A percentile compares a stretch with the other conserved stretches of the same genome.
These are phyloP conservation scores for Perognathus longimembris DNA, from an alignment of 2,113 vertebrate genomes.

Conservation along the genomic window DNA sequence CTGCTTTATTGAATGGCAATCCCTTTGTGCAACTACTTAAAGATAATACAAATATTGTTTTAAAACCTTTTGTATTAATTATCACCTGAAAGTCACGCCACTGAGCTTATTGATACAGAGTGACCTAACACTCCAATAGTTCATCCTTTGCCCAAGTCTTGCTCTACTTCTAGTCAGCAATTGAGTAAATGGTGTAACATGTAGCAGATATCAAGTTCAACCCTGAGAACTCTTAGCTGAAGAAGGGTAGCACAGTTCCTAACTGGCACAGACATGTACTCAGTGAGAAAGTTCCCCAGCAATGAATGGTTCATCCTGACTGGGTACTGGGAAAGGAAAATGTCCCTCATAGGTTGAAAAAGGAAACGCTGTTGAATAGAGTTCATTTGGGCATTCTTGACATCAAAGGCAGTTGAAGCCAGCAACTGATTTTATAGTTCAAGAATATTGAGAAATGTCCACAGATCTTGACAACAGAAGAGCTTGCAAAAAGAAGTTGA, in stretches of 20 bases:
- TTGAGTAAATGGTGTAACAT: accelerated
- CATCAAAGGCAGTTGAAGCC: background rate
- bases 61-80: background rate
- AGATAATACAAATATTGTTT: too few species aligned
- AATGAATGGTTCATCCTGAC: background rate
- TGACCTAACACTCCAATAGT: too few species aligned
- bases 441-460: background rate
- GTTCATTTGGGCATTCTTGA: background rate
- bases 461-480: background rate
- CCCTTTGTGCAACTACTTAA: too few species aligned
- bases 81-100: background rate
- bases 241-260: background rate
- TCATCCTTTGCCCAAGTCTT: background rate
- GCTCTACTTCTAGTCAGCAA: background rate
- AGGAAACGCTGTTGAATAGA: background rate
- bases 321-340: background rate
- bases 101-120: background rate
- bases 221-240: background rate
- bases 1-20: too few species aligned
- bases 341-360: background rate
- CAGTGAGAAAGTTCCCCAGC: background rate
- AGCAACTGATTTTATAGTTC: background rate
- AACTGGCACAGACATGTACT: background rate
- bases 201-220: background rate
- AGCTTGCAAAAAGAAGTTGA: background rate